phyloP scores from a whole-genome alignment of 2,113 vertebrate species.

The Pitta sordida region DNA sequence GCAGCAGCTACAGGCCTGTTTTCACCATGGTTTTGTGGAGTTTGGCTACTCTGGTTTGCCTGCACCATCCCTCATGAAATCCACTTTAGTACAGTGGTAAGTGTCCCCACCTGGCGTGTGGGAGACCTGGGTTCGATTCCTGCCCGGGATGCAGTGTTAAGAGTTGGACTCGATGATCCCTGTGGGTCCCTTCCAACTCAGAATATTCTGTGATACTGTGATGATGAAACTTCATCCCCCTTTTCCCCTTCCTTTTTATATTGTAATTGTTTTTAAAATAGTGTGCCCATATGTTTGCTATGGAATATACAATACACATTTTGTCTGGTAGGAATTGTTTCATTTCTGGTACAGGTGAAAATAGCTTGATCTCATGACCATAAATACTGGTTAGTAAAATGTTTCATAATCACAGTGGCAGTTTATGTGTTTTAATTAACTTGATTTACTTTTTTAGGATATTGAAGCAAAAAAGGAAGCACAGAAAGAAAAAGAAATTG shows the following conservation, averaged over 20 bases:
- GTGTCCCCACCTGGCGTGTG: no score
- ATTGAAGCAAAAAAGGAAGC: slow-evolving; percentile 98
- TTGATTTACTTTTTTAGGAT: slow-evolving; percentile 76
- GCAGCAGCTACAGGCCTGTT: background rate
- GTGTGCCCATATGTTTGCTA: fast-evolving
- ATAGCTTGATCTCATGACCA: background rate
- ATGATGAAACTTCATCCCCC: no score
- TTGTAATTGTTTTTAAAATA: background rate
- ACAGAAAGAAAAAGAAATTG: slow-evolving; percentile 98
- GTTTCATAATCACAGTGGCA: background rate
- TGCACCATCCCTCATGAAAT: background rate
- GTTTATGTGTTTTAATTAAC: background rate
- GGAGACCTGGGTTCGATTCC: no score
- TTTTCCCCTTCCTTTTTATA: fast-evolving
- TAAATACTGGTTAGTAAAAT: background rate
- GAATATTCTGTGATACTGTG: no score
- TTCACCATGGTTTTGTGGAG: background rate
- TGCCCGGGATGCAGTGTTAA: no score
- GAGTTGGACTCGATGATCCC: no score
- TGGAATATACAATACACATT: fast-evolving
- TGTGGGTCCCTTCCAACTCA: no score
- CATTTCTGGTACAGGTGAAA: background rate
- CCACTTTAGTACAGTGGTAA: no score
- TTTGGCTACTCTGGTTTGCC: background rate
- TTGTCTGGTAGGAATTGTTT: background rate